A percentile compares a stretch with the other conserved stretches of the same genome.
phyloP scores from a whole-genome alignment of 1,140 invertebrate genomes.

The Hyles vespertilio region DNA sequence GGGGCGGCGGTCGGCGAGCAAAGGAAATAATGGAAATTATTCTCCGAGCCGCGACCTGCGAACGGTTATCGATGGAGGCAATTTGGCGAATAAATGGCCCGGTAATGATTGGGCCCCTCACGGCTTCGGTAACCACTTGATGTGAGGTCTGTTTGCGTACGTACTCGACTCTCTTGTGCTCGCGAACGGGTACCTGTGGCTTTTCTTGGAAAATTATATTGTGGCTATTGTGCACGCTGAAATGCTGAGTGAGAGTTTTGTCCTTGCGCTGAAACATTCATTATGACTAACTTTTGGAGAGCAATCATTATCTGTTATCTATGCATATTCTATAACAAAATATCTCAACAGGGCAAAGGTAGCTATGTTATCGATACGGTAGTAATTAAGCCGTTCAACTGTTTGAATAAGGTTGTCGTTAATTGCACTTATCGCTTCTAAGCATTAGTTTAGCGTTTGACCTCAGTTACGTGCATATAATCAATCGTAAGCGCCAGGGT shows the following conservation, averaged over 20 bases:
- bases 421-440: no score
- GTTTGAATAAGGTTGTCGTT: no score
- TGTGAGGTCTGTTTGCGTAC: slow-evolving; percentile 29
- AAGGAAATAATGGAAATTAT: slow-evolving; percentile 59
- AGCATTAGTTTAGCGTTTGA: no score
- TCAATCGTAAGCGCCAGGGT: no score
- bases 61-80: slow-evolving; percentile 52
- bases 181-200: slow-evolving; percentile 9
- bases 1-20: slow-evolving; percentile 30
- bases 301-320: no score
- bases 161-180: slow-evolving; percentile 14
- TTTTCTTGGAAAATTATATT: slow-evolving; percentile 7
- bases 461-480: no score
- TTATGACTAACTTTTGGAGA: no score
- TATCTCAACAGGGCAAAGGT: no score
- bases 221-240: neutral
- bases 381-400: no score
- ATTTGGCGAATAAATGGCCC: slow-evolving; percentile 55
- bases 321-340: no score
- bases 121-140: slow-evolving; percentile 20
- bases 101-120: slow-evolving; percentile 33
- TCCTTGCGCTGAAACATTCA: neutral
- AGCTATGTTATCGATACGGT: no score
- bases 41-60: slow-evolving; percentile 35
- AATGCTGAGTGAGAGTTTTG: slow-evolving; percentile 2